These are phyloP conservation scores for Drosophila virilis DNA, from an alignment of 1,140 invertebrate genomes.

Conservation along the genomic window DNA sequence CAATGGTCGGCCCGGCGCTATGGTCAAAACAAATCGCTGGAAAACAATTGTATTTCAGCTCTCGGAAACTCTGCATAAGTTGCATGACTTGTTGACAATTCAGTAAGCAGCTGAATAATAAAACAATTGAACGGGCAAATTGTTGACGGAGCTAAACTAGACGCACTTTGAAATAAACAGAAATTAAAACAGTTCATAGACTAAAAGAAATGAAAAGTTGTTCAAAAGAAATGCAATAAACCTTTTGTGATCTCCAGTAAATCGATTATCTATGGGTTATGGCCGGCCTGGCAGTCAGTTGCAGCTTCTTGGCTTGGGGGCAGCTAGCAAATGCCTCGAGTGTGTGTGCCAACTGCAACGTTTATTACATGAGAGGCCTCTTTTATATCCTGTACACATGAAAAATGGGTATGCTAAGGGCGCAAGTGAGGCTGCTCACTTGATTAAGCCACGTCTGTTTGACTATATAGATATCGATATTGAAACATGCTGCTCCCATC, in stretches of 20 bases:
- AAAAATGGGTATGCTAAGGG: no score
- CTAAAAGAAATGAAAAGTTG: neutral
- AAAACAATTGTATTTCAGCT: slow-evolving; percentile 40
- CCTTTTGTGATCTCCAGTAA: neutral
- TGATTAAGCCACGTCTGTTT: no score
- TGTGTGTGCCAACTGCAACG: slow-evolving; percentile 27
- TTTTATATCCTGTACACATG: neutral
- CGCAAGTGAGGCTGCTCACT: no score
- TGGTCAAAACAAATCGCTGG: slow-evolving; percentile 52
- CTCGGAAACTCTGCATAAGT: slow-evolving; percentile 30
- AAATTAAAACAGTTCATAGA: no score
- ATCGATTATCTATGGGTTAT: neutral
- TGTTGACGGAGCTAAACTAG: slow-evolving; percentile 11
- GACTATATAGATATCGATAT: no score
- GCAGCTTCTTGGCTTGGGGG: slow-evolving; percentile 8
- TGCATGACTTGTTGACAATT: slow-evolving; percentile 66
- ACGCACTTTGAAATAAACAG: slow-evolving; percentile 10
- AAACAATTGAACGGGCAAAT: slow-evolving; percentile 35
- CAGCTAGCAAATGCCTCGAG: neutral
- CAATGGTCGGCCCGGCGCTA: neutral
- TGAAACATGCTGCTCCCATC: no score
- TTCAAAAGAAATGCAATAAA: neutral
- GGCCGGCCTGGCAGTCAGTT: neutral
- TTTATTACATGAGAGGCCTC: slow-evolving; percentile 62
- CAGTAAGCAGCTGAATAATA: slow-evolving; percentile 45